Evolutionary conservation across 1,140 invertebrate genomes (phyloP), one percentile per base, ranked within the genome.

Genomic region (Panagrolaimus sp.): DNA sequence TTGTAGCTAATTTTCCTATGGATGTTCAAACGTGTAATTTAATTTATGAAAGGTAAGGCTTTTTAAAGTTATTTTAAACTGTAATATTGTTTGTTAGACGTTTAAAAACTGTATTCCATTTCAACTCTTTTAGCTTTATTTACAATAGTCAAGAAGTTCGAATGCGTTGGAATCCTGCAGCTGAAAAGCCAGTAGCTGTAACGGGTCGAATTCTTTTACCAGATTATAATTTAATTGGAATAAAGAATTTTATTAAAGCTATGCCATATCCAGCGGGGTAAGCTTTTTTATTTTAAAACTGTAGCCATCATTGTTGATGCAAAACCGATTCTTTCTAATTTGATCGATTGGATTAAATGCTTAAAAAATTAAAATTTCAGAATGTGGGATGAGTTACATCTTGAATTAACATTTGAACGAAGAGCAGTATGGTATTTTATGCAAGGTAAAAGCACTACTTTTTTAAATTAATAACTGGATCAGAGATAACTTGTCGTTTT

Each of bases 131-230:
- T 31, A 78, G 78, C 63, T 82, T 82, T 68, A 82, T 83, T 66
- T 82, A 82, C 74, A 82, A 82, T 66, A 83, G 82, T 42, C 79
- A 82, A 70, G 80, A 82, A 71, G 80, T 82, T 7, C 75, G 74
- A 51, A 82, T 82, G 80, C 42, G 81, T 51, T 82, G 80, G 80
- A 78, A 77, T 64, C 69, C 78, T n/a, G 47, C 65, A n/a, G 69
- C 47, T 53, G 23, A 62, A 9, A 72, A 67, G 9, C 80, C 81
- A 8, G 81, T 81, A 11, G 75, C 69, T n/a, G 63, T 77, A 1
- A 78, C 74, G 7, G 75, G 68, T 27, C 45, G 57, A 11, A 81
- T 81, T 61, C 48, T 79, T 27, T 68, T 81, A 31, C 79, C 79
- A 5, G 79, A 81, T 66, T 81, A 80, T 53, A 76, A 81, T 44